These are phyloP conservation scores for Procambarus virginalis DNA, from an alignment of 1,140 invertebrate species.

Conservation along the genomic window DNA sequence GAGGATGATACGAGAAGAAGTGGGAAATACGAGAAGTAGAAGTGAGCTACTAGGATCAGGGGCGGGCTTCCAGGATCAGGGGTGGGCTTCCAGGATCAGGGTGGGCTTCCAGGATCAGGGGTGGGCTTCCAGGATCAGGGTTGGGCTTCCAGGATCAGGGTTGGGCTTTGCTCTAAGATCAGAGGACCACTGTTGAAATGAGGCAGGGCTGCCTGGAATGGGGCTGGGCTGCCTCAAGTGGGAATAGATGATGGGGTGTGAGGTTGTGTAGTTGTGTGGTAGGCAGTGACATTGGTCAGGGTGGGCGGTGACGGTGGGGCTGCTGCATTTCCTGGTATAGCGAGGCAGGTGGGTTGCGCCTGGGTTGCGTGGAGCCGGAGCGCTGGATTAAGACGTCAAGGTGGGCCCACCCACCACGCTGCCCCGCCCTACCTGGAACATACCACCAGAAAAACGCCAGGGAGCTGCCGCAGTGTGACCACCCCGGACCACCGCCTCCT, in stretches of 20 bases:
- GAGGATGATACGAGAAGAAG: not conserved
- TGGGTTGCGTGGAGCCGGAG: slow-evolving; percentile 7
- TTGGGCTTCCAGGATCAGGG: not conserved
- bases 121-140: not conserved
- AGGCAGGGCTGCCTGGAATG: no score
- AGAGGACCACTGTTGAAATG: no score
- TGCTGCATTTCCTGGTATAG: slow-evolving; percentile 38
- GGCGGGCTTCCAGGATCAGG: not conserved
- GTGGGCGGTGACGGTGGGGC: slow-evolving; percentile 13
- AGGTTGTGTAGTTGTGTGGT: not conserved
- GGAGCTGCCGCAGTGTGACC: slow-evolving; percentile 16
- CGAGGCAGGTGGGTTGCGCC: slow-evolving; percentile 35
- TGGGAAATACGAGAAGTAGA: not conserved
- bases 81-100: not conserved
- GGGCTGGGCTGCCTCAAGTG: no score
- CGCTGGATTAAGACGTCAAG: slow-evolving; percentile 68
- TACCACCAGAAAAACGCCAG: slow-evolving; percentile 53
- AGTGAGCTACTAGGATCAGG: not conserved
- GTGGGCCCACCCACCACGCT: slow-evolving; percentile 62
- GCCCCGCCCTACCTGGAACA: slow-evolving; percentile 53
- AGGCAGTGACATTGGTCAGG: not conserved
- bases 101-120: not conserved
- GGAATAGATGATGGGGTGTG: no score
- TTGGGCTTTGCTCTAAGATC: not conserved
- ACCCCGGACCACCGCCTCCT: not conserved